phyloP scores from a whole-genome alignment of 1,140 invertebrate species.

The Caerostris extrusa region DNA sequence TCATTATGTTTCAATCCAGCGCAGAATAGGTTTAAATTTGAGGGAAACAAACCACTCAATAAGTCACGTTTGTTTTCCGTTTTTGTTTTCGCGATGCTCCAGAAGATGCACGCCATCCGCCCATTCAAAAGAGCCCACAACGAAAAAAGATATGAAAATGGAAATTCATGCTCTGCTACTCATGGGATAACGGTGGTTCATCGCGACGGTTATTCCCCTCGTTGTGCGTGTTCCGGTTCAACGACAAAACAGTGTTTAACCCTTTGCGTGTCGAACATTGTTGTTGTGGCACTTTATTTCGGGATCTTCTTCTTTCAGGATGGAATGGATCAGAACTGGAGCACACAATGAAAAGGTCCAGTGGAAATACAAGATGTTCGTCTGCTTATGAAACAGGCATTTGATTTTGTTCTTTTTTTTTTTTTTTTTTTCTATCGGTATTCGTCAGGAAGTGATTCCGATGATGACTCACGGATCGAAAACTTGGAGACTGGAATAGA shows the following conservation, averaged over 20 bases:
- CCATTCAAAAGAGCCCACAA: not conserved
- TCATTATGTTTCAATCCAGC: no score
- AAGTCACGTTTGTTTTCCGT: not conserved
- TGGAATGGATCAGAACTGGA: not conserved
- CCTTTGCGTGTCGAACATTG: conserved; percentile 6
- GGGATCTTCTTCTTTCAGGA: not conserved
- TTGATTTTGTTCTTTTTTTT: not conserved
- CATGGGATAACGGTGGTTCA: conserved; percentile 54
- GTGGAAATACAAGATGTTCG: not conserved
- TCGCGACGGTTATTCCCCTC: conserved; percentile 44
- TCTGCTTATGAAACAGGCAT: no score
- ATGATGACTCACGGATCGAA: not conserved
- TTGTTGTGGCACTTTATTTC: not conserved
- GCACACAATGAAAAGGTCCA: not conserved
- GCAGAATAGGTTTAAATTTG: no score
- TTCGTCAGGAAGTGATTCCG: not conserved
- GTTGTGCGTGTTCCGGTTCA: conserved; percentile 34
- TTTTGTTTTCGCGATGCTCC: not conserved
- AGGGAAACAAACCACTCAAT: not conserved
- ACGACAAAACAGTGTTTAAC: conserved; percentile 24
- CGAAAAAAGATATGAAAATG: not conserved
- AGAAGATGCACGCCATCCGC: not conserved
- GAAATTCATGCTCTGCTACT: conserved; percentile 17
- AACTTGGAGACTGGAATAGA: no score
- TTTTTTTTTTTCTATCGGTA: not conserved